Percentiles rank a stretch among this genome's conserved stretches.
Conservation (phyloP, 2,888 invertebrate species). For the Synergus gifuensis region DNA sequence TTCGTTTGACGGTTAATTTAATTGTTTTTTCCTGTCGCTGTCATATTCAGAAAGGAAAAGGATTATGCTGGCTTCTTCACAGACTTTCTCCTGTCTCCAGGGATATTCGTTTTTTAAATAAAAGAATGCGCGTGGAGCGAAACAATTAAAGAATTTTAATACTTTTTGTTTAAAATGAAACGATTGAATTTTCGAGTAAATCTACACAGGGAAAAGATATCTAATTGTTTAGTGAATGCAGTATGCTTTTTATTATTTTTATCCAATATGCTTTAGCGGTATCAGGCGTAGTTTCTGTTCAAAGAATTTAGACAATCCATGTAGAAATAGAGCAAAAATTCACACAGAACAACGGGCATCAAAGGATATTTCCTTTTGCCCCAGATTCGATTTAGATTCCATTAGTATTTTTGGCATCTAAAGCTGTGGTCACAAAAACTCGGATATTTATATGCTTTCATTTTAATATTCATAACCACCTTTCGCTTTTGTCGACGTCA, state of each 20-base stretch:
- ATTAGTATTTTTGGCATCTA: not conserved
- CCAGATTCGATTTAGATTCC: not conserved
- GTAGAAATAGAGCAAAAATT: not conserved
- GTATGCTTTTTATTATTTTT: no score
- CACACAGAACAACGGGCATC: not conserved
- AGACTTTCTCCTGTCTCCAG: no score
- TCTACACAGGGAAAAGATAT: no score
- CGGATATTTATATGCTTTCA: not conserved
- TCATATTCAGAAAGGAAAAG: not conserved
- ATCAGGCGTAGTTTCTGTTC: not conserved
- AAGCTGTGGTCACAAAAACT: not conserved
- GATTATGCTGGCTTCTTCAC: not conserved
- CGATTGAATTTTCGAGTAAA: no score
- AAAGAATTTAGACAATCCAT: not conserved
- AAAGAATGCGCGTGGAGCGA: no score
- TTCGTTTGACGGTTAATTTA: not conserved
- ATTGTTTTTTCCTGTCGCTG: not conserved
- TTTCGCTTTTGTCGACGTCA: slow-evolving; percentile 15
- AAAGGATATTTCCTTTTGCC: not conserved
- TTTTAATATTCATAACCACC: slow-evolving; percentile 17
- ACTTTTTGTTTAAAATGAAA: no score
- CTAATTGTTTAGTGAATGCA: no score
- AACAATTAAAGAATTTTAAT: no score
- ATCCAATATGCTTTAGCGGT: no score
- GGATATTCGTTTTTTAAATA: no score